Evolutionary conservation across 2,797 vertebrate species (phyloP).

Genomic region (Propithecus deckenii): DNA sequence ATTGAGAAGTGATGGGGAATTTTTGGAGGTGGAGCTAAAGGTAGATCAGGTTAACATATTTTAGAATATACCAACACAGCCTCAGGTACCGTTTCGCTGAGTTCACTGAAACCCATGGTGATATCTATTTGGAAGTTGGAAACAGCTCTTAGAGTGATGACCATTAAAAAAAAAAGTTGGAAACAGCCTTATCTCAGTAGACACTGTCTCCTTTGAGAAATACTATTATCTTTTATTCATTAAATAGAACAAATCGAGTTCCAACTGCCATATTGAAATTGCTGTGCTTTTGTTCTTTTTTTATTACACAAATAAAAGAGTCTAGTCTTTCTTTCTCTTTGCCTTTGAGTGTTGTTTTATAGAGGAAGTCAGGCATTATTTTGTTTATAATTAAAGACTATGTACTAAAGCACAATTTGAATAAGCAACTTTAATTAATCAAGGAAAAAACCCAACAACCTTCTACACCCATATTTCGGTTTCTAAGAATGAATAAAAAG

Average conservation of each 20-base stretch:
- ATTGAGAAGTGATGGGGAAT: not conserved
- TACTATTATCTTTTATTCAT: constrained; percentile 66
- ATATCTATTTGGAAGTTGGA: constrained; percentile 27
- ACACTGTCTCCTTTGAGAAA: constrained; percentile 71
- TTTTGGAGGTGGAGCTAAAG: not conserved
- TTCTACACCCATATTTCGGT: constrained; percentile 63
- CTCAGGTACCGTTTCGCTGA: not conserved
- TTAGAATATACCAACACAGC: not conserved
- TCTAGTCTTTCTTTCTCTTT: constrained; percentile 64
- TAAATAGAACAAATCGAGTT: constrained; percentile 62
- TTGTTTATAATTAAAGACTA: constrained; percentile 79
- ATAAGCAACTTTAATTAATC: constrained; percentile 82
- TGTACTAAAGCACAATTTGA: constrained; percentile 66
- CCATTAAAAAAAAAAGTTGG: not conserved
- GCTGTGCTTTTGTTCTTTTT: constrained; percentile 73
- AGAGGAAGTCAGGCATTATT: constrained; percentile 76
- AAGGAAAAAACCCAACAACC: constrained; percentile 56
- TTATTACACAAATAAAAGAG: constrained; percentile 72
- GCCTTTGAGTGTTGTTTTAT: constrained; percentile 77
- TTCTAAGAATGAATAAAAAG: constrained; percentile 77
- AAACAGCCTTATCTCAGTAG: constrained; percentile 51
- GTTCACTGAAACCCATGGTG: not conserved
- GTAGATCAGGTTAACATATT: not conserved
- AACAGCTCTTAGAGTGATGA: not conserved
- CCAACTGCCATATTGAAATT: constrained; percentile 64